phyloP scores from a whole-genome alignment of 2,888 invertebrate genomes.

The Baronia brevicornis region DNA sequence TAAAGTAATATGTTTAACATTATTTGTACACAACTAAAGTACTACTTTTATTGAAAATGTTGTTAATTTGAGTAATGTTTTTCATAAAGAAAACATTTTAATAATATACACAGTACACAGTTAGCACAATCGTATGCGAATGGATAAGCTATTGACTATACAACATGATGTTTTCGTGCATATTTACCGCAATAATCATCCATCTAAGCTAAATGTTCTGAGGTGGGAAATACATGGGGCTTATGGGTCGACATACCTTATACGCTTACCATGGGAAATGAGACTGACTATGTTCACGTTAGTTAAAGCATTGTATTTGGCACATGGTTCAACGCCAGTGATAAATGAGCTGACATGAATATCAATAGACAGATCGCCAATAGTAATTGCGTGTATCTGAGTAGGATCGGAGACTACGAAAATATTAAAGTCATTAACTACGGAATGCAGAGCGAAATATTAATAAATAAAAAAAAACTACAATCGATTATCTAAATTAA shows the following conservation, averaged over 20 bases:
- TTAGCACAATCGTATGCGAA: slow-evolving; percentile 13
- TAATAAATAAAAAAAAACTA: no score
- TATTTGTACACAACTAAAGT: no score
- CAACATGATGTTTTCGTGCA: slow-evolving; percentile 13
- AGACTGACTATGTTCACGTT: slow-evolving; percentile 12
- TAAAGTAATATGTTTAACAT: no score
- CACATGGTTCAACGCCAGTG: slow-evolving; percentile 8
- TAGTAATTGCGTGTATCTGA: slow-evolving; percentile 7
- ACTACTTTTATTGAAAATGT: no score
- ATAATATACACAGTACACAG: no score
- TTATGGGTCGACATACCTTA: slow-evolving; percentile 12
- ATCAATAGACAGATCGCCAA: slow-evolving; percentile 10
- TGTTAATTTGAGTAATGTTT: no score
- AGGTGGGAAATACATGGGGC: slow-evolving; percentile 8
- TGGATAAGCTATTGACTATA: slow-evolving; percentile 6
- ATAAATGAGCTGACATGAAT: slow-evolving; percentile 9
- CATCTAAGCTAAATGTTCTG: slow-evolving; percentile 10
- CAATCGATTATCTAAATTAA: no score
- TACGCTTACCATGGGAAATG: slow-evolving; percentile 13
- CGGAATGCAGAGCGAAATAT: no score
- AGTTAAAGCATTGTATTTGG: slow-evolving; percentile 12
- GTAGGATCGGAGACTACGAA: background rate
- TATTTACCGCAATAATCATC: slow-evolving; percentile 11
- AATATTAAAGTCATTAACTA: no score
- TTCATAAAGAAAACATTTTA: no score